phyloP scores from a whole-genome alignment of 2,797 vertebrate species.

The Manis javanica region DNA sequence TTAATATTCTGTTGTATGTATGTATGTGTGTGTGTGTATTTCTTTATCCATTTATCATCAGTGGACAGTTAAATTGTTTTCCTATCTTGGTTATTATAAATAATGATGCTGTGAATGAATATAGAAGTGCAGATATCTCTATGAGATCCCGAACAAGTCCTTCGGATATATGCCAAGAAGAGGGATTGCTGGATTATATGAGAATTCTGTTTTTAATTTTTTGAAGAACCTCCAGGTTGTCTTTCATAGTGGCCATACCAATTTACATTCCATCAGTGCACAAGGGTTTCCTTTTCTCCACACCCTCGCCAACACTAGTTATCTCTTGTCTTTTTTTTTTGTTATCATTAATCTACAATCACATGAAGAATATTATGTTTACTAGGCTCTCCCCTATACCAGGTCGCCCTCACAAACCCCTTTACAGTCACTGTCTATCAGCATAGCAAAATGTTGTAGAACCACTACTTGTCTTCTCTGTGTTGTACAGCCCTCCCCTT shows the following conservation, averaged over 20 bases:
- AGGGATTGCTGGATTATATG: background rate
- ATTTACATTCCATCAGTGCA: background rate
- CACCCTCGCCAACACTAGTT: background rate
- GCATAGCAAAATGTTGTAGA: too few relatives aligned
- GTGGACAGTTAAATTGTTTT: too few relatives aligned
- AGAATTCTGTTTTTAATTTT: background rate
- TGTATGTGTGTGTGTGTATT: background rate
- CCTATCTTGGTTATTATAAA: background rate
- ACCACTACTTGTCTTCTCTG: too few relatives aligned
- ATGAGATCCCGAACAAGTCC: background rate
- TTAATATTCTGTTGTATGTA: background rate
- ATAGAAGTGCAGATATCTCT: background rate
- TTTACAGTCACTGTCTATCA: too few relatives aligned
- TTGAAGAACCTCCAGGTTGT: background rate
- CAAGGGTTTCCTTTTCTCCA: background rate
- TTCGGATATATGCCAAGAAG: background rate
- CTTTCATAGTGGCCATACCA: background rate
- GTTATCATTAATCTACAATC: too few relatives aligned
- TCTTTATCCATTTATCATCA: background rate
- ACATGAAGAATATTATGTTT: too few relatives aligned
- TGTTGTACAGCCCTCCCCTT: too few relatives aligned
- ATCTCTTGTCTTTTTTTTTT: background rate
- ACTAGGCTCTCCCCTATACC: too few relatives aligned
- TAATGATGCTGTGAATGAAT: background rate
- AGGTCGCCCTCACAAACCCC: too few relatives aligned